A percentile compares a stretch with the other conserved stretches of the same genome.
Conservation (phyloP, 2,113 vertebrate genomes). For the Salvelinus alpinus region DNA sequence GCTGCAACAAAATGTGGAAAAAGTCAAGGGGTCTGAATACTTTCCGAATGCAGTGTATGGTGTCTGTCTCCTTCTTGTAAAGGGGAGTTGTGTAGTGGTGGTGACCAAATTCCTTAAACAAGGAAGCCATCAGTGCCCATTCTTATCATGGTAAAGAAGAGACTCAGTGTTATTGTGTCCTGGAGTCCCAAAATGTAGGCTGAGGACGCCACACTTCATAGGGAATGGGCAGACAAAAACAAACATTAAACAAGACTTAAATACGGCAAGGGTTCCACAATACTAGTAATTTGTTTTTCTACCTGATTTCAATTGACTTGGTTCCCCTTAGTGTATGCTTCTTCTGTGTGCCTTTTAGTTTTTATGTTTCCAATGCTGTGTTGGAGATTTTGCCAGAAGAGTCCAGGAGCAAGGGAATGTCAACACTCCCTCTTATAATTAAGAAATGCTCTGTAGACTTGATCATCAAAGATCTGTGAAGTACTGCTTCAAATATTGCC, state of each 20-base stretch:
- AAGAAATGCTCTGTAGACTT: constrained; percentile 13
- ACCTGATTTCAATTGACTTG: constrained; percentile 49
- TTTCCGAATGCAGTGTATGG: too few relatives aligned
- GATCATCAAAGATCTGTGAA: constrained; percentile 22
- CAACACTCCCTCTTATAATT: constrained; percentile 14
- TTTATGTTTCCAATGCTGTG: constrained; percentile 37
- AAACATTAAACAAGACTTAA: constrained; percentile 20
- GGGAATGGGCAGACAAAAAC: constrained; percentile 28
- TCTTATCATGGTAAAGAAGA: constrained; percentile 35
- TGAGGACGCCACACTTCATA: neutral
- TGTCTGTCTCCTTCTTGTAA: constrained; percentile 1
- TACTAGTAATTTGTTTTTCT: constrained; percentile 57
- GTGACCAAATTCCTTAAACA: constrained; percentile 27
- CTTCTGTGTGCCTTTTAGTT: constrained; percentile 45
- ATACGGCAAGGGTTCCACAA: constrained; percentile 72
- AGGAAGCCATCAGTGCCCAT: constrained; percentile 48
- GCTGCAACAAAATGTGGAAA: too few relatives aligned
- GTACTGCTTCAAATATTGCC: constrained; percentile 62
- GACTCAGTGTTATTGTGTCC: constrained; percentile 55
- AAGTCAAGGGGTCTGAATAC: too few relatives aligned
- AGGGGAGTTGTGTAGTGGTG: neutral
- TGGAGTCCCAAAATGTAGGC: constrained; percentile 14
- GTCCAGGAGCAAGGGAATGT: constrained; percentile 30
- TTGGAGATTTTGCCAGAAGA: constrained; percentile 21
- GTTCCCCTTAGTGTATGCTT: constrained; percentile 46